Evolutionary conservation across 2,113 vertebrate species (phyloP).

Genomic region (Vidua chalybeata): DNA sequence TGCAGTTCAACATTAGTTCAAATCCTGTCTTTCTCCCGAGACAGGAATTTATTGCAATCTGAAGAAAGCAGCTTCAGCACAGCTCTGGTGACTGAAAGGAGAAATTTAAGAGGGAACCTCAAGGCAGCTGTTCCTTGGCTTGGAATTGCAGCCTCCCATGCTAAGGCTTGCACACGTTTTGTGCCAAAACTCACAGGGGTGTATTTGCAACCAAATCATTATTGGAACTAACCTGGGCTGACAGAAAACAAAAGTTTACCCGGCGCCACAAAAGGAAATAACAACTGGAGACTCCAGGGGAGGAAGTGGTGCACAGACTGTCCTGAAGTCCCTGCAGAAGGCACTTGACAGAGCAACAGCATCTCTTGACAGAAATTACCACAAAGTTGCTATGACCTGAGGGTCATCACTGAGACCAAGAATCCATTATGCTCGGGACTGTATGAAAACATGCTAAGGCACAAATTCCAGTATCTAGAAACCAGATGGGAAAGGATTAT

Average conservation of each 20-base stretch:
- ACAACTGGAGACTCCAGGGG: not conserved
- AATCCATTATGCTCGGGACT: not conserved
- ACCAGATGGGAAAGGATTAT: not conserved
- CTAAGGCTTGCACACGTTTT: rapidly evolving
- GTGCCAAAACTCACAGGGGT: not conserved
- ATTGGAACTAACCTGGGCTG: rapidly evolving
- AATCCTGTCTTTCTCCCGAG: not conserved
- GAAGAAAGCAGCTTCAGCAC: not conserved
- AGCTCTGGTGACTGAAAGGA: not conserved
- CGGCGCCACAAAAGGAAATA: not conserved
- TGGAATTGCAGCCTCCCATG: not conserved
- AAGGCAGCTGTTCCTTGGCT: not conserved
- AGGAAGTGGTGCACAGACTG: not conserved
- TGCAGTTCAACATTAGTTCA: not conserved
- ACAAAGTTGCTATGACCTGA: rapidly evolving
- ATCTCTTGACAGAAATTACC: not conserved
- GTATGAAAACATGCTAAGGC: not conserved
- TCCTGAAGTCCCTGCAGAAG: not conserved
- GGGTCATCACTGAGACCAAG: not conserved
- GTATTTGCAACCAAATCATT: not conserved
- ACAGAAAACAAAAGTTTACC: not conserved
- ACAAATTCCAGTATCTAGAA: not conserved
- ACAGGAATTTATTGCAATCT: not conserved
- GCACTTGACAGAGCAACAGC: not conserved
- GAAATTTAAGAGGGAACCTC: not conserved